Evolutionary conservation across 2,888 invertebrate species (phyloP).

Genomic region (Neoitamus cyanurus): DNA sequence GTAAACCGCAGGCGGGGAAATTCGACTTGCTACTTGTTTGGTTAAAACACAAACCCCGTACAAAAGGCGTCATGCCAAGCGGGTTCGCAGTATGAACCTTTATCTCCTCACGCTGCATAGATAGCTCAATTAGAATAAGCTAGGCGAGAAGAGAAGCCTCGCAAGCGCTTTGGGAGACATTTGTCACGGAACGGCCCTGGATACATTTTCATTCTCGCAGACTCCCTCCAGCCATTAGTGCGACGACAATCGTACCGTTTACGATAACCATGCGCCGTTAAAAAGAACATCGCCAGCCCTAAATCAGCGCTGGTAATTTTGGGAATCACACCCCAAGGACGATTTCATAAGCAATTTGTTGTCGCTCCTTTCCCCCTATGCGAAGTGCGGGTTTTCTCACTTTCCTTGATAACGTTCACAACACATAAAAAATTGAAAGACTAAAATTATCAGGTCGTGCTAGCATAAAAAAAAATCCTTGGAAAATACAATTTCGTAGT

Average conservation of each 20-base stretch:
- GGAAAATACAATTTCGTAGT: too few species aligned
- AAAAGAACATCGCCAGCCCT: conserved; percentile 52
- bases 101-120: not conserved
- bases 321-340: conserved; percentile 60
- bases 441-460: not conserved
- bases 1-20: not conserved
- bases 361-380: conserved; percentile 3
- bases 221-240: conserved; percentile 33
- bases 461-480: not conserved
- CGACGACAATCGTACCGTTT: conserved; percentile 29
- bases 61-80: not conserved
- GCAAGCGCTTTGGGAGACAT: conserved; percentile 39
- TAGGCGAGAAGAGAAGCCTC: not conserved
- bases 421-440: not conserved
- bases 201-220: not conserved
- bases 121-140: conserved; percentile 47
- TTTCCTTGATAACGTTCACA: not conserved
- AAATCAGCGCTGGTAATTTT: conserved; percentile 60
- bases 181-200: conserved; percentile 23
- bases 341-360: conserved; percentile 50
- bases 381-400: not conserved
- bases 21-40: not conserved
- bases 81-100: not conserved
- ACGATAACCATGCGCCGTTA: conserved; percentile 31
- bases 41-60: not conserved